Evolutionary conservation across 2,888 invertebrate species (phyloP).

Genomic region (Drosophila putrida): DNA sequence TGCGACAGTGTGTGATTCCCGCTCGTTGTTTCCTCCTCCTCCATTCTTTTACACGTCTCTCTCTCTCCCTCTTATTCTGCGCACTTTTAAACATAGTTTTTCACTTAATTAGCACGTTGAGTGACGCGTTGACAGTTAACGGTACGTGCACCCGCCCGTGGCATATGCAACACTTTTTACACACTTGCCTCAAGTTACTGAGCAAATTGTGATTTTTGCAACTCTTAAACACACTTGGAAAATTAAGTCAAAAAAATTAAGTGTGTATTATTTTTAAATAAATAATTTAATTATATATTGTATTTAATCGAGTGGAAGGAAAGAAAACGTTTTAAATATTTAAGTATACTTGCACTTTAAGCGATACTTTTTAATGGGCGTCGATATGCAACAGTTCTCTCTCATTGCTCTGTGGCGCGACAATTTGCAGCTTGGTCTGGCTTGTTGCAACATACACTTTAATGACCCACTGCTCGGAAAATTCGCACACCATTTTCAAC

Average conservation of each 20-base stretch:
- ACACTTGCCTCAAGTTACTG: constrained; percentile 31
- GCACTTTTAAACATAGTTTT: constrained; percentile 75
- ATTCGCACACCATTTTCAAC: constrained; percentile 40
- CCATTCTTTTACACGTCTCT: not conserved
- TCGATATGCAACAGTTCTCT: constrained; percentile 19
- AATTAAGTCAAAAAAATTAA: not conserved
- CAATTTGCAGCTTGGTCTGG: constrained; percentile 23
- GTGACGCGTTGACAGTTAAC: constrained; percentile 74
- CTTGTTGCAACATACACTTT: constrained; percentile 21
- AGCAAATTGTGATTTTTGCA: constrained; percentile 25
- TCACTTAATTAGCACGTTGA: constrained; percentile 79
- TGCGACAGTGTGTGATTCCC: constrained; percentile 29
- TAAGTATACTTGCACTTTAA: constrained; percentile 2
- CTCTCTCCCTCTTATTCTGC: not conserved
- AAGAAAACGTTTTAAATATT: constrained; percentile 6
- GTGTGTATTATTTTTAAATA: not conserved
- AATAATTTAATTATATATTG: not conserved
- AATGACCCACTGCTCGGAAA: constrained; percentile 46
- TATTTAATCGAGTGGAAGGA: not conserved
- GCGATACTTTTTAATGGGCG: constrained; percentile 30
- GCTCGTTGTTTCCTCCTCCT: not conserved
- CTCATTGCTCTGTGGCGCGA: constrained; percentile 7
- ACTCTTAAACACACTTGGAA: not conserved
- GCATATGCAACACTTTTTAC: constrained; percentile 66
- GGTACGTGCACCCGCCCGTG: constrained; percentile 59